phyloP scores from a whole-genome alignment of 2,888 invertebrate species.

The Athrips mouffetella region DNA sequence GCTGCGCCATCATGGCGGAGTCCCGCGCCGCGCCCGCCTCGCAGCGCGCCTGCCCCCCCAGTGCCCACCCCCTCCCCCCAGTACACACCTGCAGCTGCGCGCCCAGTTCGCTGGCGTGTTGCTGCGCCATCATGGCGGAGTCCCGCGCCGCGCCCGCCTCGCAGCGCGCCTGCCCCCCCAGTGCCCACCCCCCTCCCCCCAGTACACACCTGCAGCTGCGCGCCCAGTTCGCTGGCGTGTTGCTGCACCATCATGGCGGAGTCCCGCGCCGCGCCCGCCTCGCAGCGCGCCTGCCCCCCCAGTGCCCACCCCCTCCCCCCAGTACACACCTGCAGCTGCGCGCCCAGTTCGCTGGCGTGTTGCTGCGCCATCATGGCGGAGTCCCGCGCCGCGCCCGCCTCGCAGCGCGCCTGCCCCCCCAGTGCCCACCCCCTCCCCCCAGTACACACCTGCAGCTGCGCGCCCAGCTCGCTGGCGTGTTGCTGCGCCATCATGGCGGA shows the following conservation, averaged over 20 bases:
- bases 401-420: slow-evolving; percentile 54
- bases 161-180: slow-evolving; percentile 64
- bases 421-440: too few relatives aligned
- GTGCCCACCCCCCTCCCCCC: too few relatives aligned
- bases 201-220: slow-evolving; percentile 72
- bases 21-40: slow-evolving; percentile 65
- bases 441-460: slow-evolving; percentile 72
- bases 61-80: too few relatives aligned
- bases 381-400: slow-evolving; percentile 58
- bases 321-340: slow-evolving; percentile 72
- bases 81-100: slow-evolving; percentile 72
- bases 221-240: slow-evolving; percentile 65
- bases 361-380: slow-evolving; percentile 68
- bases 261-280: slow-evolving; percentile 62
- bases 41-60: slow-evolving; percentile 64
- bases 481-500: slow-evolving; percentile 68
- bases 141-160: slow-evolving; percentile 65
- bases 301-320: too few relatives aligned
- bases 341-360: slow-evolving; percentile 65
- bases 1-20: slow-evolving; percentile 65
- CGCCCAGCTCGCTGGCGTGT: slow-evolving; percentile 65
- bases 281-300: slow-evolving; percentile 53
- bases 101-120: slow-evolving; percentile 67
- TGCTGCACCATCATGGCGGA: slow-evolving; percentile 68
- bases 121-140: slow-evolving; percentile 65